Conservation (phyloP, 2,888 invertebrate genomes). For the Plutella xylostella region DNA sequence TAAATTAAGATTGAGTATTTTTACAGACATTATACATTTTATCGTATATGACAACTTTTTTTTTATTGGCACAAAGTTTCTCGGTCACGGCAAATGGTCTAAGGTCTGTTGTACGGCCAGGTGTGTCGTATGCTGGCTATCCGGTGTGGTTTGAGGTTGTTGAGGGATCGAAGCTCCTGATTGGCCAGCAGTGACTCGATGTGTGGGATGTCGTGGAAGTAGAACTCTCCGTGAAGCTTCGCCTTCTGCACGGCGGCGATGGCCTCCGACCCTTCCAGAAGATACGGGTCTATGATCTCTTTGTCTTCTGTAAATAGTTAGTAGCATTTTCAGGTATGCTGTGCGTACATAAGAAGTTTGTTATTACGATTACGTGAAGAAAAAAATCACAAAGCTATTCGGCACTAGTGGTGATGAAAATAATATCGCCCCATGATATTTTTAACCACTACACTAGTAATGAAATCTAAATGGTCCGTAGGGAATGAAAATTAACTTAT, state of each 20-base stretch:
- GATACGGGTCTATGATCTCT: conserved; percentile 61
- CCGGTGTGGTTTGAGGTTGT: conserved; percentile 70
- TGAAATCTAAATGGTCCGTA: too few species aligned
- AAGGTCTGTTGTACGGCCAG: conserved; percentile 69
- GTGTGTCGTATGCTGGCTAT: conserved; percentile 72
- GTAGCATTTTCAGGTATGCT: too few species aligned
- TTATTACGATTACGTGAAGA: too few species aligned
- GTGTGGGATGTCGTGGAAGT: conserved; percentile 75
- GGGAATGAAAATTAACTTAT: too few species aligned
- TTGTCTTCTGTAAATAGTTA: conserved; percentile 21
- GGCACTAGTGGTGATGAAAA: too few species aligned
- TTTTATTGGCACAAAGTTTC: conserved; percentile 21
- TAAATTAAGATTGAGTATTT: conserved; percentile 13
- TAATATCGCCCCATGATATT: too few species aligned
- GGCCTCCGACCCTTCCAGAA: conserved; percentile 71
- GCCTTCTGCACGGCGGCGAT: conserved; percentile 64
- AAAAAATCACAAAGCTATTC: too few species aligned
- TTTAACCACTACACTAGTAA: too few species aligned
- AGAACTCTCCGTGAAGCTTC: conserved; percentile 67
- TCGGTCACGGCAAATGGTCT: too few species aligned
- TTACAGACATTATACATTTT: conserved; percentile 16
- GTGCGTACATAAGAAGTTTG: too few species aligned
- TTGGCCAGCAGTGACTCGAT: conserved; percentile 70
- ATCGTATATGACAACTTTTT: conserved; percentile 12
- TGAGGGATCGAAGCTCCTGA: conserved; percentile 68